Percentiles rank a stretch among this genome's conserved stretches.
phyloP scores from a whole-genome alignment of 2,113 vertebrate species.

The Tragulus kanchil region DNA sequence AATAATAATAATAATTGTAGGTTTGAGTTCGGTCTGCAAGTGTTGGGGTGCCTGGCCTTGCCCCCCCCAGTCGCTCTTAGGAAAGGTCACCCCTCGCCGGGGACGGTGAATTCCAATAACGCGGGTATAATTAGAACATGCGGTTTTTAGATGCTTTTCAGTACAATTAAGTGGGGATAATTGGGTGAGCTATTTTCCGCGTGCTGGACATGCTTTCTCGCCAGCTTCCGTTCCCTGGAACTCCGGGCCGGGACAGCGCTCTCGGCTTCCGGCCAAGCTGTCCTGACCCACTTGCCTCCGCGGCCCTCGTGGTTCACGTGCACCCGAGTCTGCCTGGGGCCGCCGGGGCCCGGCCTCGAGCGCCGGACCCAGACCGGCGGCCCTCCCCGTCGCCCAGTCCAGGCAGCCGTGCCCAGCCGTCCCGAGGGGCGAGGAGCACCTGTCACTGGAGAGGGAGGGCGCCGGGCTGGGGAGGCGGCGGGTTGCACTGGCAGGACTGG shows the following conservation, averaged over 20 bases:
- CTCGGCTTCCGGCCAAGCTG: background rate
- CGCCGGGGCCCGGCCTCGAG: background rate
- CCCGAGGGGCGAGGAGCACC: rapidly evolving
- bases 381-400: background rate
- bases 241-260: background rate
- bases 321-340: background rate
- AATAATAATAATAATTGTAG: constrained; percentile 84
- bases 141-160: background rate
- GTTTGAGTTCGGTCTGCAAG: constrained; percentile 46
- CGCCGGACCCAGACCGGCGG: background rate
- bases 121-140: constrained; percentile 19
- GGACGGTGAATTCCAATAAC: constrained; percentile 36
- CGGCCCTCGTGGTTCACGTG: background rate
- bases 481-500: background rate
- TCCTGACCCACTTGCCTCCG: background rate
- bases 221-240: background rate
- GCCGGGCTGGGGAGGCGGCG: background rate
- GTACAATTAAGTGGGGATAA: constrained; percentile 50
- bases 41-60: constrained; percentile 48
- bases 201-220: background rate
- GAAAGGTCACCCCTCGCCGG: constrained; percentile 60
- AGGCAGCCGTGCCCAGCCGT: rapidly evolving
- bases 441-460: too few relatives aligned
- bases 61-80: background rate
- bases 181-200: constrained; percentile 47